Conservation (phyloP, 2,888 invertebrate species). For the Mythimna pallens region DNA sequence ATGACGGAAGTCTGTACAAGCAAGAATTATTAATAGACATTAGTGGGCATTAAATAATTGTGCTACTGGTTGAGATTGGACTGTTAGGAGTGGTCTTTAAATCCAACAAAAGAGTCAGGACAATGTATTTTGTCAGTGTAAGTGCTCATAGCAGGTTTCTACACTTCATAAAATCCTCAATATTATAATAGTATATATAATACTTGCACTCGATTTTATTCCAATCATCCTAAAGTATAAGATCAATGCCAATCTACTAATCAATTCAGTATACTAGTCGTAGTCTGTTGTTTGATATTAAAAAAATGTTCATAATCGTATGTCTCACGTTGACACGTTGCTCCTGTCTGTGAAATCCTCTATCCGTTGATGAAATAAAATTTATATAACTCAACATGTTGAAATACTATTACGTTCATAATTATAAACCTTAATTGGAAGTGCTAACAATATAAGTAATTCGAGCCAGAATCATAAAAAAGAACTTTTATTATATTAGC, state of each 20-base stretch:
- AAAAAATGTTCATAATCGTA: no score
- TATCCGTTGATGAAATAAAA: slow-evolving; percentile 2
- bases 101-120: not conserved
- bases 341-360: not conserved
- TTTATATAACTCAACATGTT: slow-evolving; percentile 7
- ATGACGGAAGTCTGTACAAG: slow-evolving; percentile 16
- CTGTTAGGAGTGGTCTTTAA: not conserved
- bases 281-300: no score
- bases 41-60: not conserved
- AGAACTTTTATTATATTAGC: slow-evolving; percentile 38
- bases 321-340: not conserved
- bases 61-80: not conserved
- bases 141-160: not conserved
- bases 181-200: no score
- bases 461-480: slow-evolving; percentile 33
- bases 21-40: not conserved
- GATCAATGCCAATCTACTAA: no score
- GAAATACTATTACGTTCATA: slow-evolving; percentile 25
- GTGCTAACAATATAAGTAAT: slow-evolving; percentile 43
- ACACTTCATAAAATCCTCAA: not conserved
- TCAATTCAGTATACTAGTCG: no score
- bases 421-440: slow-evolving; percentile 45
- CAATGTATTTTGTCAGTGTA: not conserved
- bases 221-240: no score
- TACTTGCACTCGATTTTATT: no score